A percentile compares a stretch with the other conserved stretches of the same genome.
phyloP scores from a whole-genome alignment of 2,797 vertebrate genomes.

The Mastacembelus armatus region DNA sequence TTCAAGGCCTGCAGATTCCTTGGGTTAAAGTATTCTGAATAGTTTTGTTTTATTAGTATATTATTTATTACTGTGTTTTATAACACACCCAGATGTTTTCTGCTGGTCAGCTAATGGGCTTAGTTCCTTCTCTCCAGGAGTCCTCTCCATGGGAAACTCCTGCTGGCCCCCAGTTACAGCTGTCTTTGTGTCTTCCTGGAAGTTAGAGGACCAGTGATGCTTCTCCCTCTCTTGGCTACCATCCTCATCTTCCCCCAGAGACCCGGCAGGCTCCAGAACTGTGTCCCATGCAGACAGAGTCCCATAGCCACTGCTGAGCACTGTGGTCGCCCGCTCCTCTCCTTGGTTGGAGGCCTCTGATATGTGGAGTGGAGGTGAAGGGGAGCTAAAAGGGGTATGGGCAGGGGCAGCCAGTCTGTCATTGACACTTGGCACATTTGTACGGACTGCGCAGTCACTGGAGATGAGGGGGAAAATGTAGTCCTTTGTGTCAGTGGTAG shows the following conservation, averaged over 20 bases:
- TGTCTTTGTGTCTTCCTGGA: slow-evolving; percentile 53
- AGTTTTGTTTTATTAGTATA: background rate
- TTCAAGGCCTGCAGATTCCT: no score
- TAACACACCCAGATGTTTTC: slow-evolving; percentile 71
- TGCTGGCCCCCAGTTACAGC: slow-evolving; percentile 34
- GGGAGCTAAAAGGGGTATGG: slow-evolving; percentile 64
- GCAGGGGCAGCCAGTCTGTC: slow-evolving; percentile 66
- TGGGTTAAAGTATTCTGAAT: no score
- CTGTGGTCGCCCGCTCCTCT: slow-evolving; percentile 74
- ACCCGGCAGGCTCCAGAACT: slow-evolving; percentile 57
- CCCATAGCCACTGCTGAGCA: slow-evolving; percentile 91
- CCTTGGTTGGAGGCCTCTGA: slow-evolving; percentile 59
- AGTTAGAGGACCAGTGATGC: slow-evolving; percentile 40
- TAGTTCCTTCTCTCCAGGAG: slow-evolving; percentile 15
- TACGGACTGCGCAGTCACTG: slow-evolving; percentile 41
- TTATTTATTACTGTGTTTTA: no score
- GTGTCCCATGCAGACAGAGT: slow-evolving; percentile 86
- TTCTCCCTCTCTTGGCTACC: slow-evolving; percentile 41
- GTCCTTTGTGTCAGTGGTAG: slow-evolving; percentile 50
- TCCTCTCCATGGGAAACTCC: slow-evolving; percentile 35
- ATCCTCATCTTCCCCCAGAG: slow-evolving; percentile 37
- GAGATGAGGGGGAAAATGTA: slow-evolving; percentile 56
- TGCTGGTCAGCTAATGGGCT: slow-evolving; percentile 62
- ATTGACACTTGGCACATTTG: slow-evolving; percentile 76
- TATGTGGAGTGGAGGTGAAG: slow-evolving; percentile 63